Base-by-base conservation (phyloP, 2,888 invertebrate species). In the Drosophila kokeensis region DNA sequence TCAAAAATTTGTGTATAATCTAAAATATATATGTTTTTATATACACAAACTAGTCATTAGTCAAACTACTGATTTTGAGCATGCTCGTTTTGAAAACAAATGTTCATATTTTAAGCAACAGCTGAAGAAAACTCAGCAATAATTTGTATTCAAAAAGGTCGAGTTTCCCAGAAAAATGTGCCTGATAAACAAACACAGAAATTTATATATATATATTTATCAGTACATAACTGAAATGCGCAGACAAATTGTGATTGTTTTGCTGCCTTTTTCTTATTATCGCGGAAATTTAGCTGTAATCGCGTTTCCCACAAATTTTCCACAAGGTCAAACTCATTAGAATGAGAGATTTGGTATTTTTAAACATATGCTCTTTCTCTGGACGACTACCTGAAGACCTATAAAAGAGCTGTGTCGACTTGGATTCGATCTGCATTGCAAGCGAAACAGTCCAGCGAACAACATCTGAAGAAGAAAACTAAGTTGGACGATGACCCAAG, bases 401-500 rank as follows among this genome's bases (percentile, higher is more conserved):
- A 85, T 87, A 87, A 64, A 84, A 87, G 58, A n/a, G 40, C 24
- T 1, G 48, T 29, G 15, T 24, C 50, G 18, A 11, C 49, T 36
- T 21, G 4, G 34, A 55, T 54, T 77, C 79, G 75, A 74, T 53
- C 84, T 85, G 84, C 88, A 85, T 79, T 85, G 58, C 82, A 69
- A 85, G 72, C 72, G 40, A 57, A 65, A 67, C 79, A 54, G 60
- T 87, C 77, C 34, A 45, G 52, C 66, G 53, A 79, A 27, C 62
- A 70, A 77, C 84, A 79, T 53, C 62, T 38, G 52, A 18, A n/a
- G 29, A 21, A 27, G 18, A 24, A 18, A 54, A 18, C 49, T 21
- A 4, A n/a, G 24, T 2, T 45, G 45, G 21, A 24, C 24, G 11
- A 36, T 29, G 57, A 2, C 15, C 2, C 29, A 24, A 24, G 11